Percentiles rank a stretch among this genome's conserved stretches.
Evolutionary conservation across 2,888 invertebrate genomes (phyloP).

Genomic region (Drosophila infuscata): DNA sequence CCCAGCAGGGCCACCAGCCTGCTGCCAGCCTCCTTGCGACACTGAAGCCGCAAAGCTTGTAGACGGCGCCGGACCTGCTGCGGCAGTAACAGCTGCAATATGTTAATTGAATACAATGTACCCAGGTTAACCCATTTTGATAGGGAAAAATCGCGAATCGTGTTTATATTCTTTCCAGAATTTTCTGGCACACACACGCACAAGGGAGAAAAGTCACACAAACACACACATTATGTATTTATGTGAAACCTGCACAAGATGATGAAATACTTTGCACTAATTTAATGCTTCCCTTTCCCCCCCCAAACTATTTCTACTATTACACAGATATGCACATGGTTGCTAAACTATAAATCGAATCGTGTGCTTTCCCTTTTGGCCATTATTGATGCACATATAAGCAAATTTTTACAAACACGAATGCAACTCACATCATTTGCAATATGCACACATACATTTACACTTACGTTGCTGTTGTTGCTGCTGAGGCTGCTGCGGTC

Average conservation of each 20-base stretch:
- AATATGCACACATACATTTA: not conserved
- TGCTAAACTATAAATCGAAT: not conserved
- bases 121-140: not conserved
- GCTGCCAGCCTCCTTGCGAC: not conserved
- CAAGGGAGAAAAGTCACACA: not conserved
- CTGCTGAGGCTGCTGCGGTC: slow-evolving; percentile 23
- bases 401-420: not conserved
- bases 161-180: not conserved
- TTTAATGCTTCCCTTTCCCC: slow-evolving; percentile 2
- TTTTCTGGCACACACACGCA: not conserved
- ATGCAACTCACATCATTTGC: not conserved
- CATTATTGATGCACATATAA: no score
- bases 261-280: not conserved
- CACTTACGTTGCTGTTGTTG: slow-evolving; percentile 37
- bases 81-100: slow-evolving; percentile 6
- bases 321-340: not conserved
- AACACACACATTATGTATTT: not conserved
- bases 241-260: not conserved
- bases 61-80: slow-evolving; percentile 9
- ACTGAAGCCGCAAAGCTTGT: slow-evolving; percentile 16
- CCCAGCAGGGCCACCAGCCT: not conserved
- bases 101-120: not conserved
- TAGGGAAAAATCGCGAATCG: not conserved
- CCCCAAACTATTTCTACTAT: not conserved
- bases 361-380: slow-evolving; percentile 2